These are phyloP conservation scores for Dolichopus griseipennis DNA, from an alignment of 2,888 invertebrate species.

Conservation along the genomic window DNA sequence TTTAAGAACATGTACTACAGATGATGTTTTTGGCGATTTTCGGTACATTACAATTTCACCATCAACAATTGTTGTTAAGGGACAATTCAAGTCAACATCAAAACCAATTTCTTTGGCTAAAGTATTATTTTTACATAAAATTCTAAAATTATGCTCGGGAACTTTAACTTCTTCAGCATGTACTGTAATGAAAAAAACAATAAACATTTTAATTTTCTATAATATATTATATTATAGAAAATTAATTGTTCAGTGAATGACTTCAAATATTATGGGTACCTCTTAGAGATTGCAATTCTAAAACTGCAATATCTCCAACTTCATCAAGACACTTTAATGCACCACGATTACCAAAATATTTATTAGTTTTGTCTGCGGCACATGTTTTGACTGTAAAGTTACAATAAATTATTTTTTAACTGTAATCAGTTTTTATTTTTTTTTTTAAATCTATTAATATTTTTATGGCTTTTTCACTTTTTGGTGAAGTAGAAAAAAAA, in stretches of 20 bases:
- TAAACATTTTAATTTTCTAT: not conserved
- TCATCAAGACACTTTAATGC: slow-evolving; percentile 50
- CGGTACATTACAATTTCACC: slow-evolving; percentile 52
- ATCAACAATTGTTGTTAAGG: slow-evolving; percentile 51
- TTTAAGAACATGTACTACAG: slow-evolving; percentile 25
- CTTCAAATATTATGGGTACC: slow-evolving; percentile 32
- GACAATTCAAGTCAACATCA: slow-evolving; percentile 47
- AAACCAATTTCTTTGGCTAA: slow-evolving; percentile 47
- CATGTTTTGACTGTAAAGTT: slow-evolving; percentile 38
- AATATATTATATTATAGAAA: no score
- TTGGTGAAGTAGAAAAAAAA: not conserved
- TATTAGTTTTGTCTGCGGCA: slow-evolving; percentile 46
- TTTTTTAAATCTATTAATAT: no score
- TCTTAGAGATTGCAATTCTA: slow-evolving; percentile 47
- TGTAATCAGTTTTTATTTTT: no score
- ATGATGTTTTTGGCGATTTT: slow-evolving; percentile 28
- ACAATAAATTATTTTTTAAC: not conserved
- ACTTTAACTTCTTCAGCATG: slow-evolving; percentile 36
- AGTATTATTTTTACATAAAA: slow-evolving; percentile 54
- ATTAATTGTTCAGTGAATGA: not conserved
- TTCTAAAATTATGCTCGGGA: slow-evolving; percentile 43
- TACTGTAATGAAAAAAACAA: slow-evolving; percentile 28
- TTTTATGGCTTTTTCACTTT: not conserved
- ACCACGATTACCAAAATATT: slow-evolving; percentile 53
- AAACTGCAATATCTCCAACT: slow-evolving; percentile 51